phyloP scores from a whole-genome alignment of 37 sponge, comb jelly and placozoan genomes.

The Amphimedon queenslandica region DNA sequence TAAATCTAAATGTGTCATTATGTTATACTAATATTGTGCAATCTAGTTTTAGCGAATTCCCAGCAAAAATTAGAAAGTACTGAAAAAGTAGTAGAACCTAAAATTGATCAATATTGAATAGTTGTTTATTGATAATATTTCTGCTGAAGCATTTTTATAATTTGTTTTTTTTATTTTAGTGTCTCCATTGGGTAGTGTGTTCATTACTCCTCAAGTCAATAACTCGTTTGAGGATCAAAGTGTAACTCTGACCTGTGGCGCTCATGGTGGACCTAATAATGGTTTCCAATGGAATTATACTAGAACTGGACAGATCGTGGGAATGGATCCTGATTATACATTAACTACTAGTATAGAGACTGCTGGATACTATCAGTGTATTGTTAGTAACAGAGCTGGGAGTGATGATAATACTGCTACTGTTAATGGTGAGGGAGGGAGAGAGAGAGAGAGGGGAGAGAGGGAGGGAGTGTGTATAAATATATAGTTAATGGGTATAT shows the following conservation, averaged over 20 bases:
- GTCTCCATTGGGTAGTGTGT: not conserved
- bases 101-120: no score
- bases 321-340: no score
- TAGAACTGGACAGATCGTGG: not conserved
- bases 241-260: not conserved
- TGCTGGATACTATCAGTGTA: not conserved
- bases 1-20: no score
- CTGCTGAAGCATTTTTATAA: no score
- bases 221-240: not conserved
- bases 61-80: no score
- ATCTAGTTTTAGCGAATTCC: no score
- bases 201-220: not conserved
- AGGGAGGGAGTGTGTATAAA: no score
- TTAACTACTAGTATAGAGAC: not conserved
- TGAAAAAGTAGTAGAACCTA: no score
- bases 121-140: no score
- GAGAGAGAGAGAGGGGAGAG: no score
- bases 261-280: constrained; percentile 4
- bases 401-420: not conserved
- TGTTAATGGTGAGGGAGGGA: not conserved
- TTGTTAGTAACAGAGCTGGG: not conserved
- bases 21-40: no score
- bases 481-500: no score
- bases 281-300: constrained; percentile 13
- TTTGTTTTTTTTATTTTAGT: constrained; percentile 7